Evolutionary conservation across 2,797 vertebrate genomes (phyloP).

Genomic region (Falco rusticolus): DNA sequence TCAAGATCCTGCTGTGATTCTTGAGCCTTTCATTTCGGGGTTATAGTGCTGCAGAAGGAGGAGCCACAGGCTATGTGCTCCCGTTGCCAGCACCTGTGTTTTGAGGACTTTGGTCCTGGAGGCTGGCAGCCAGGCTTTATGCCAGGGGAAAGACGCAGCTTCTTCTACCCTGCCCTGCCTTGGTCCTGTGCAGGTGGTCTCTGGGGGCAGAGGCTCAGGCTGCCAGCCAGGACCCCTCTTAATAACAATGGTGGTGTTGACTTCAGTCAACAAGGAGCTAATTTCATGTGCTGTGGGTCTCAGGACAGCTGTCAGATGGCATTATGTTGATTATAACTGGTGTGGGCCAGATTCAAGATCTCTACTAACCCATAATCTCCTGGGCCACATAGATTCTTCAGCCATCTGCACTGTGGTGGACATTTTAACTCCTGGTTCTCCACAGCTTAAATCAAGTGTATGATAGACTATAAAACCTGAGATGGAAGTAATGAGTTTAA

Average conservation of each 20-base stretch:
- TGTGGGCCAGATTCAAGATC: slow-evolving; percentile 22
- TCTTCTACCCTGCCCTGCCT: neutral
- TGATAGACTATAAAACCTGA: neutral
- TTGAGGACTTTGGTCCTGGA: neutral
- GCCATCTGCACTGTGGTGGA: slow-evolving; percentile 37
- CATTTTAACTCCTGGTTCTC: slow-evolving; percentile 22
- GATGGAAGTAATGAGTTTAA: slow-evolving; percentile 40
- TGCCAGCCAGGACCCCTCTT: slow-evolving; percentile 4
- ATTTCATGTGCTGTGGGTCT: slow-evolving; percentile 10
- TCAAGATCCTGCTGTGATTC: slow-evolving; percentile 33
- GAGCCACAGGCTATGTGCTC: neutral
- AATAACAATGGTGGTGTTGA: neutral
- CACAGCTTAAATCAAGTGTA: neutral
- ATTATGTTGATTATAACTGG: slow-evolving; percentile 16
- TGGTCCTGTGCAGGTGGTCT: neutral
- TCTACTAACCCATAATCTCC: neutral
- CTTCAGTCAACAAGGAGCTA: slow-evolving; percentile 27
- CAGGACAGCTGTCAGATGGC: slow-evolving; percentile 57
- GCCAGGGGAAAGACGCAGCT: rapidly evolving
- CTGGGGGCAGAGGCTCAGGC: slow-evolving; percentile 8
- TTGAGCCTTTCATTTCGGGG: neutral
- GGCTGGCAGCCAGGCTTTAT: neutral
- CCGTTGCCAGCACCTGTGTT: neutral
- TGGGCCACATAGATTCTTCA: neutral
- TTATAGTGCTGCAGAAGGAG: neutral